A percentile compares a stretch with the other conserved stretches of the same genome.
Evolutionary conservation across 2,797 vertebrate species (phyloP).

Genomic region (Semotilus atromaculatus): DNA sequence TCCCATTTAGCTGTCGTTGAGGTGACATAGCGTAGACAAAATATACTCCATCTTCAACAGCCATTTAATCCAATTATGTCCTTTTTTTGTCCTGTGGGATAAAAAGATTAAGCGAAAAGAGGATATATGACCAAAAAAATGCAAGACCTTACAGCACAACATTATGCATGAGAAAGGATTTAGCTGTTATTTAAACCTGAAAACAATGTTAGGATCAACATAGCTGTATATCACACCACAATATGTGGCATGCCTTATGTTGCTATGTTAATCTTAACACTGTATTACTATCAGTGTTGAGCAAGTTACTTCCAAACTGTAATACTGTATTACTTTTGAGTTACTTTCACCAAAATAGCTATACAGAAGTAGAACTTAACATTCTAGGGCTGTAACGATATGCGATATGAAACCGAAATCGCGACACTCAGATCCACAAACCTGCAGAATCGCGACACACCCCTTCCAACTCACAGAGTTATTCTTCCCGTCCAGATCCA

Average conservation of each 20-base stretch:
- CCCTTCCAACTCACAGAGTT: too few relatives aligned
- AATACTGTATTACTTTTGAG: too few relatives aligned
- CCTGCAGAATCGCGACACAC: too few relatives aligned
- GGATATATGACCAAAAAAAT: conserved; percentile 11
- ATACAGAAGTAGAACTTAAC: too few relatives aligned
- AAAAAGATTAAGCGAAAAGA: conserved; percentile 7
- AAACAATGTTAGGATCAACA: conserved; percentile 24
- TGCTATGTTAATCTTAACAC: not conserved
- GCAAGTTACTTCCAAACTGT: too few relatives aligned
- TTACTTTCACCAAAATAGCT: too few relatives aligned
- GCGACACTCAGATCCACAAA: too few relatives aligned
- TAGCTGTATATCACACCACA: not conserved
- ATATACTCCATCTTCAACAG: conserved; percentile 26
- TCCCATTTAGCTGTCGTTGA: conserved; percentile 25
- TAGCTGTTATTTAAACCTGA: conserved; percentile 1
- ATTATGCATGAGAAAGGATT: conserved; percentile 20
- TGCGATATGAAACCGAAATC: too few relatives aligned
- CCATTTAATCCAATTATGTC: conserved; percentile 42
- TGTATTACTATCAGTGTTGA: too few relatives aligned
- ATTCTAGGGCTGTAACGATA: too few relatives aligned
- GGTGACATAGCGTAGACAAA: conserved; percentile 18
- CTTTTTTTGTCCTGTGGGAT: conserved; percentile 38
- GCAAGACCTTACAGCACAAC: conserved; percentile 6
- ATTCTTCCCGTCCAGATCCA: too few relatives aligned
- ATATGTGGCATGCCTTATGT: conserved; percentile 1